Base-by-base conservation (phyloP, 2,797 vertebrate species). In the Bucorvus abyssinicus region DNA sequence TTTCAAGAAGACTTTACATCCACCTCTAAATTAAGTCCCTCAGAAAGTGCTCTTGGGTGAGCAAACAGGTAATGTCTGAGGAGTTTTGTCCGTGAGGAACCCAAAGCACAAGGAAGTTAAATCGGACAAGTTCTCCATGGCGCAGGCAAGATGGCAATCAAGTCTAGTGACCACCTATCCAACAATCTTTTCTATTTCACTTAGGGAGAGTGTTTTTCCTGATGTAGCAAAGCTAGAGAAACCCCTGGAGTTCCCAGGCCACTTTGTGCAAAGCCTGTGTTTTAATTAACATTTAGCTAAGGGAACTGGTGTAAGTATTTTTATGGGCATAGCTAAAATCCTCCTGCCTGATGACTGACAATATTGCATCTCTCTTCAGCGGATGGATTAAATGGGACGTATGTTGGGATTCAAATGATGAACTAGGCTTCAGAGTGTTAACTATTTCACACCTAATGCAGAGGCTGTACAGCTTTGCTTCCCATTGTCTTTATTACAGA, bases 231-330 rank as follows among this genome's bases (percentile, higher is more conserved):
- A 93, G 56, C 50, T 75, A 9, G 30, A 88, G 63, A 75, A 96
- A 93, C 20, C 77, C n/a, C 67, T 61, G 49, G 67, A 40, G 70
- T 56, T 93, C 90, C 83, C 52, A 42, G 78, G 53, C 81, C 88
- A 90, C 64, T 90, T 96, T 60, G 74, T 89, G 60, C 53, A 94
- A 91, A 95, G 60, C 45, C 75, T 75, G 29, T 90, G 83, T 92
- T 96, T 96, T 97, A 97, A 97, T 96, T 96, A 97, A 95, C 88
- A 89, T 94, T 93, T 90, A 96, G 78, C 93, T 94, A 87, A 89
- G 71, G 60, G 95, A 96, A 93, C 91, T 80, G 4, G 36, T 88
- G 49, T 32, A 87, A 94, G 86, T 87, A 61, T 95, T 94, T 94
- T 96, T 96, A 95, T 52, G 90, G 93, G 83, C 86, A 89, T 70